Base-by-base conservation (phyloP, 2,888 invertebrate genomes). In the Prenolepis imparis region DNA sequence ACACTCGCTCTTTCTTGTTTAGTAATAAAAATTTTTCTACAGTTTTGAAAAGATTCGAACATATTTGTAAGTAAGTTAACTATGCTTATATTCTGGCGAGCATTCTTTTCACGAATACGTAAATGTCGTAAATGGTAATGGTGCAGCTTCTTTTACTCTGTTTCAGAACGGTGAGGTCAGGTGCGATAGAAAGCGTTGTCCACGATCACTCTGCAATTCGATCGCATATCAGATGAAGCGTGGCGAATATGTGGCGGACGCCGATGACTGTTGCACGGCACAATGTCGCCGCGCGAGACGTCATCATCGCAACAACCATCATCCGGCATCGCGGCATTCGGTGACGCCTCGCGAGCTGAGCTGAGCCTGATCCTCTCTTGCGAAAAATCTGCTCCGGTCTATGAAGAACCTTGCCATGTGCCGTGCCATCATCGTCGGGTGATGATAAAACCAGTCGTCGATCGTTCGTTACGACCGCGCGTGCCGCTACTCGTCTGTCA, bases 161-260 rank as follows among this genome's bases (percentile, higher is more conserved):
- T 94, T 95, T 0, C 95, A 98, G 98, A 98, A 98, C 93, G 97
- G 98, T 75, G 96, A 96, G 91, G 96, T 97, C 84, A 97, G 96
- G 84, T 98, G 98, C 94, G 97, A 97, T 88, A 96, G 98, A 87
- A 97, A 97, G 93, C 96, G 97, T n/a, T 98, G 98, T 95, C 96
- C 97, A n/a, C 96, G 96, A 83, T 96, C 96, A 57, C 96, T 97
- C 86, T 97, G 97, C 95, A 96, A 96, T 88, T 95, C 95, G 88
- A 95, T 94, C 92, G 94, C 93, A 82, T 94, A 93, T 89, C 95
- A 94, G 92, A 95, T 93, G 92, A 95, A 92, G 86, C 94, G 94
- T 18, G 93, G 93, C 81, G 93, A 92, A 68, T 90, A 90, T 84
- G 89, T 92, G 72, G 95, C 95, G 85, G 94, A 92, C 87, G 93